These are phyloP conservation scores for Bombus superbus DNA, from an alignment of 1,140 invertebrate species.

Conservation along the genomic window DNA sequence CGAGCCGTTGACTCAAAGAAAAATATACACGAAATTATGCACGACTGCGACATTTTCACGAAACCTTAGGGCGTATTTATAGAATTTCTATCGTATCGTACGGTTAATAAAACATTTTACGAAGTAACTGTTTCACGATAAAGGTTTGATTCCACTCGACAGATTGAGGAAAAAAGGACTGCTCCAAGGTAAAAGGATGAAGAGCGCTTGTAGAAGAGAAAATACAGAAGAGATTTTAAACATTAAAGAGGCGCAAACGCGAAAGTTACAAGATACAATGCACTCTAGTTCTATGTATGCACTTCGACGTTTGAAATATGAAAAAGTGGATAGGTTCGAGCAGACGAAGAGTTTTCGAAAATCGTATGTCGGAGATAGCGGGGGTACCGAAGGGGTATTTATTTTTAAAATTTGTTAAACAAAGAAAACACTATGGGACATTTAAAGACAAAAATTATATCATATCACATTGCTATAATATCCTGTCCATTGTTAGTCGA, in stretches of 20 bases:
- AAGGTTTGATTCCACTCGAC: conserved; percentile 1
- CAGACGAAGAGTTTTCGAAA: conserved; percentile 3
- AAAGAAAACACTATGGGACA: too few relatives aligned
- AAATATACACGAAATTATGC: too few relatives aligned
- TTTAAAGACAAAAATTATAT: too few relatives aligned
- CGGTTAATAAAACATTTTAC: not conserved
- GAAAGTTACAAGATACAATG: too few relatives aligned
- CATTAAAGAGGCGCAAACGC: not conserved
- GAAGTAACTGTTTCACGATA: not conserved
- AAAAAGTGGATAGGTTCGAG: conserved; percentile 1
- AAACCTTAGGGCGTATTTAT: too few relatives aligned
- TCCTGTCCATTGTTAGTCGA: too few relatives aligned
- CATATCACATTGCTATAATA: too few relatives aligned
- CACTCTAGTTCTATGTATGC: not conserved
- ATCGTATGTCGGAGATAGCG: not conserved
- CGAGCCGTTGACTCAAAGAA: too few relatives aligned
- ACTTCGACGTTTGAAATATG: conserved; percentile 29
- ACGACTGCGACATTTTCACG: too few relatives aligned
- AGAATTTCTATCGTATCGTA: too few relatives aligned
- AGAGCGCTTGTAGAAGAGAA: not conserved
- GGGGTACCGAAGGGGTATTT: too few relatives aligned
- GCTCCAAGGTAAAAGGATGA: not conserved
- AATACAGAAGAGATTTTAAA: not conserved
- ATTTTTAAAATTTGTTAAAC: too few relatives aligned
- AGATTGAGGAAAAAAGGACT: not conserved